phyloP scores from a whole-genome alignment of 2,113 vertebrate genomes.

The Anarrhichthys ocellatus region DNA sequence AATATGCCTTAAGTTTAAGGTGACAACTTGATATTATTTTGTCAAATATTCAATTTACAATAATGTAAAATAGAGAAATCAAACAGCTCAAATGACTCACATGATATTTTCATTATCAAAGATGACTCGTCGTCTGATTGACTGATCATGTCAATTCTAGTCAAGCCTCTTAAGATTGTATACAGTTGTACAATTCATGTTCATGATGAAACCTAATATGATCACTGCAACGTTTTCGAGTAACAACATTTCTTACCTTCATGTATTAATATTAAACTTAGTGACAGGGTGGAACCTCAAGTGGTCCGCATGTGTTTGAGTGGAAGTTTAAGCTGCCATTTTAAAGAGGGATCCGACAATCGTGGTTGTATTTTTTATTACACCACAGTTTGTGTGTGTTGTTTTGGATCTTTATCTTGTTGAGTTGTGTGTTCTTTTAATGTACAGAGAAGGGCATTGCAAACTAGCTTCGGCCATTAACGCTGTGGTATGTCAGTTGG shows the following conservation, averaged over 20 bases:
- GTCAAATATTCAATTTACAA: not conserved
- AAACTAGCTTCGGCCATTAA: not conserved
- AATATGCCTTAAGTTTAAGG: not conserved
- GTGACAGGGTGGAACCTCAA: not conserved
- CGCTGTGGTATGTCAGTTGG: not conserved
- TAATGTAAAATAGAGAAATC: not conserved
- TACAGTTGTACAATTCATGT: not conserved
- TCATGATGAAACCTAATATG: not conserved
- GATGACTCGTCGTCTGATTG: not conserved
- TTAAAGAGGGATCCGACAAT: not conserved
- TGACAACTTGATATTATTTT: not conserved
- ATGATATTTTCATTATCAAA: not conserved
- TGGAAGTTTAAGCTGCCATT: not conserved
- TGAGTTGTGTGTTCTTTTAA: not conserved
- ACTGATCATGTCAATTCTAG: not conserved
- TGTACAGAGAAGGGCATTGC: too few species aligned
- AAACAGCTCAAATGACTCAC: not conserved
- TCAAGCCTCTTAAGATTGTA: not conserved
- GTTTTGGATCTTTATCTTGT: not conserved
- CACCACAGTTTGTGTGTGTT: not conserved
- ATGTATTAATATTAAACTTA: not conserved
- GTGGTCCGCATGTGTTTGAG: not conserved
- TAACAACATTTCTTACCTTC: not conserved
- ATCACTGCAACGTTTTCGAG: not conserved
- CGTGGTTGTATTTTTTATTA: not conserved